phyloP scores from a whole-genome alignment of 2,113 vertebrate genomes.

The Rhegmatorhina hoffmannsi region DNA sequence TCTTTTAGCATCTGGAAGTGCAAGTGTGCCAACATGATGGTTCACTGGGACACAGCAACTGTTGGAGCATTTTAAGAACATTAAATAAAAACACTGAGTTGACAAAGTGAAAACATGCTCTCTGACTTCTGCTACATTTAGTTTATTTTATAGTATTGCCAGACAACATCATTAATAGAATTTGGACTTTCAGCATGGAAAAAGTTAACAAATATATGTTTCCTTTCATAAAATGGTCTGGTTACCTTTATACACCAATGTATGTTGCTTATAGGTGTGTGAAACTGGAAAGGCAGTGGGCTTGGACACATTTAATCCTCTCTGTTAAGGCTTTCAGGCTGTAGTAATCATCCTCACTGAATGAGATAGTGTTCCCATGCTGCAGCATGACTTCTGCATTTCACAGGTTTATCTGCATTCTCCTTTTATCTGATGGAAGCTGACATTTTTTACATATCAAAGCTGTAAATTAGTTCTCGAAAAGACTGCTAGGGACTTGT shows the following conservation, averaged over 20 bases:
- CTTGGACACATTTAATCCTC: neutral
- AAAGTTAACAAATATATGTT: neutral
- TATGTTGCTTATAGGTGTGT: neutral
- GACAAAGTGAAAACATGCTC: neutral
- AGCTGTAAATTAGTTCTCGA: constrained; percentile 9
- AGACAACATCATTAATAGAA: neutral
- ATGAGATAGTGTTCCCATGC: neutral
- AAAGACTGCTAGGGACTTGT: constrained; percentile 40
- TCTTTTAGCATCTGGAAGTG: neutral
- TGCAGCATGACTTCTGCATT: neutral
- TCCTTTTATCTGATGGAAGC: constrained; percentile 28
- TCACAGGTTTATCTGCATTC: constrained; percentile 6
- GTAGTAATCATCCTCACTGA: neutral
- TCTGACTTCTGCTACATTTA: neutral
- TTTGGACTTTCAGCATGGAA: neutral
- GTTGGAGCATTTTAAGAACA: neutral
- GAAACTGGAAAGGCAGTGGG: neutral
- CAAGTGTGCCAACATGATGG: neutral
- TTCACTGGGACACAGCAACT: neutral
- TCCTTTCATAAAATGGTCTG: neutral
- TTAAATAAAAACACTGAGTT: neutral
- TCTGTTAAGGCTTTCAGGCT: neutral
- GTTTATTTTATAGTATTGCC: neutral
- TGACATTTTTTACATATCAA: constrained; percentile 47
- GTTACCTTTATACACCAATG: neutral